Evolutionary conservation across 2,797 vertebrate species (phyloP).

Genomic region (Rhinophrynus dorsalis): DNA sequence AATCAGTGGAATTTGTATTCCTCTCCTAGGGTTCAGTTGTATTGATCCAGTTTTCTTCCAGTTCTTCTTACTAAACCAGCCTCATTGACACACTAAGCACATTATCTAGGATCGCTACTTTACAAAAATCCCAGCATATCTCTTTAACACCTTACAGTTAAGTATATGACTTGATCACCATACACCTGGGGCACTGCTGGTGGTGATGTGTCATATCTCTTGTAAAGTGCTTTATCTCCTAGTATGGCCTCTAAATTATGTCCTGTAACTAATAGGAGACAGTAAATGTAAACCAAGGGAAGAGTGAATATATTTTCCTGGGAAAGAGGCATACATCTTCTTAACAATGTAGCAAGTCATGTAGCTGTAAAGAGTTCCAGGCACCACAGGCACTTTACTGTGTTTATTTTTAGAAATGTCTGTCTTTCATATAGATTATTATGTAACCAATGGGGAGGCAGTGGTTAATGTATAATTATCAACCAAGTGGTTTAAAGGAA

Average conservation of each 20-base stretch:
- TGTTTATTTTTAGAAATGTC: slow-evolving; percentile 40
- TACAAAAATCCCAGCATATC: slow-evolving; percentile 16
- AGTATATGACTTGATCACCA: slow-evolving; percentile 24
- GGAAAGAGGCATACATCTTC: slow-evolving; percentile 18
- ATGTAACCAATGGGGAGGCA: slow-evolving; percentile 33
- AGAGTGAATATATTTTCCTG: slow-evolving; percentile 28
- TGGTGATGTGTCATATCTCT: slow-evolving; percentile 26
- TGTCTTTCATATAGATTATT: slow-evolving; percentile 20
- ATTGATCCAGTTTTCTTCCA: too few species aligned
- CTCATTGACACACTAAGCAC: not conserved
- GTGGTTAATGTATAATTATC: too few species aligned
- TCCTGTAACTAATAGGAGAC: slow-evolving; percentile 12
- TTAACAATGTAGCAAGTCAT: slow-evolving; percentile 28
- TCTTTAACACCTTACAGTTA: slow-evolving; percentile 22
- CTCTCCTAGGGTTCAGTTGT: too few species aligned
- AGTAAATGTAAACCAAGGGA: slow-evolving; percentile 20
- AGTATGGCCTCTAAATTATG: slow-evolving; percentile 17
- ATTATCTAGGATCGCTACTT: slow-evolving; percentile 11
- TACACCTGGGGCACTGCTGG: not conserved
- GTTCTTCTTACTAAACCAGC: too few species aligned
- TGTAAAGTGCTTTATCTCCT: not conserved
- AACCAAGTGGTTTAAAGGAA: too few species aligned
- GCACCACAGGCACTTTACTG: slow-evolving; percentile 34
- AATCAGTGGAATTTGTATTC: too few species aligned
- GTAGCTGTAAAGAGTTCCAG: slow-evolving; percentile 22